Evolutionary conservation across 30 jellyfish, hydroid and myxozoan species (phyloP).

Genomic region (Aurelia coerulea): DNA sequence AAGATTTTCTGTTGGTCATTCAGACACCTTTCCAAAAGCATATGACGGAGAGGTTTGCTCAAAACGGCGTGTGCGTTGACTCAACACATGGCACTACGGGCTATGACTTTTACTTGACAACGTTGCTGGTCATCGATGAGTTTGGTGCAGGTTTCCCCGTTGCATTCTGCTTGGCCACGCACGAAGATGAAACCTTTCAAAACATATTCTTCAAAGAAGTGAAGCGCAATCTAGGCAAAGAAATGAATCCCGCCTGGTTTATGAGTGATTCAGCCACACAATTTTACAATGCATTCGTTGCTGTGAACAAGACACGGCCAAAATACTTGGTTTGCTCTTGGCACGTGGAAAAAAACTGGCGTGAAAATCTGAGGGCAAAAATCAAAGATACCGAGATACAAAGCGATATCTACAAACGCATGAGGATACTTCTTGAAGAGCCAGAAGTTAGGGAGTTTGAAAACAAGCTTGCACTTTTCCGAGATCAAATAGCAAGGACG

Average conservation of each 20-base stretch:
- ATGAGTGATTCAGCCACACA: conserved; percentile 5
- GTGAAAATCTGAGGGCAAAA: not conserved
- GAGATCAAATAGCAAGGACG: not conserved
- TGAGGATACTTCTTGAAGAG: not conserved
- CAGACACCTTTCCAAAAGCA: not conserved
- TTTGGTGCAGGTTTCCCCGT: not conserved
- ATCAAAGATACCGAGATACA: not conserved
- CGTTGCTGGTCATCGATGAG: not conserved
- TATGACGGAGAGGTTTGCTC: not conserved
- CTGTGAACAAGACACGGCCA: not conserved
- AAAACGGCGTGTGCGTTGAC: not conserved
- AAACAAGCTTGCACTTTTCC: too few species aligned
- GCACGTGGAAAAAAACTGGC: conserved; percentile 4
- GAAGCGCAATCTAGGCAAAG: not conserved
- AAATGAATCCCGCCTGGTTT: not conserved
- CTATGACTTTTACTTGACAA: not conserved
- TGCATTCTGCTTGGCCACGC: not conserved
- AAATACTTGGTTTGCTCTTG: not conserved
- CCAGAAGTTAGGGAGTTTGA: too few species aligned
- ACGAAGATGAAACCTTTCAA: conserved; percentile 4
- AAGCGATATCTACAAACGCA: not conserved
- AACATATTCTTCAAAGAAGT: not conserved
- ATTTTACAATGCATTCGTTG: conserved; percentile 2
- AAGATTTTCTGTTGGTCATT: not conserved
- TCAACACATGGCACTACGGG: conserved; percentile 8